Base-by-base conservation (phyloP, 1,140 invertebrate genomes). In the Macrobrachium rosenbergii region DNA sequence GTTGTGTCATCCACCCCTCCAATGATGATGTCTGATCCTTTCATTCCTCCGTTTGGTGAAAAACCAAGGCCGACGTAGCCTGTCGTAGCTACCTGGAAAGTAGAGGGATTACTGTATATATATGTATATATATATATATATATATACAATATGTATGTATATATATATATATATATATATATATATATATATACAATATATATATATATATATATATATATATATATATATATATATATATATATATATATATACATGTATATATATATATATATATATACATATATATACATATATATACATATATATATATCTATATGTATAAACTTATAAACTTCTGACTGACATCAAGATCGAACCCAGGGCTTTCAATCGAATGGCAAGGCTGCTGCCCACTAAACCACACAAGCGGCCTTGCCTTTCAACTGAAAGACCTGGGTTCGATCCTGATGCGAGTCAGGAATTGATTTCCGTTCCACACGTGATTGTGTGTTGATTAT, bases 41-140 rank as follows among this genome's bases (percentile, higher is more conserved):
- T 81, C 85, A 87, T 87, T 5, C 85, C 85, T 5, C 85, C 85
- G 17, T 87, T 87, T 37, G 85, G 67, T 17, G 85, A 87, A 58
- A 87, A 87, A 2, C 85, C 85, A 1, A 87, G 21, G 17, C 85
- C 85, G 43, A 82, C 78, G 58, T 76, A 87, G 0, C 85, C 85
- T n/a, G 6, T 62, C 19, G 85, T 87, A 45, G 78, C 78, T 59
- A 87, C 85, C 85, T 87, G 79, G 16, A 43, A 43, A 45, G 52
- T 17, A 52, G 37, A 16, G 64, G 58, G 43, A 63, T 45, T 17
- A 43, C 19, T 12, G 5, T 16, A 52, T 16, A 14, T 77, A 52
- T 19, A 43, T 11, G 11, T 45, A 17, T 43, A 12, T 14, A 52
- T 45, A 17, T 52, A 43, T 75, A 17, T 28, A 75, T 19, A 17